Percentiles rank a stretch among this genome's conserved stretches.
These are phyloP conservation scores for Phyllotreta cruciferae DNA, from an alignment of 2,888 invertebrate species.

Conservation along the genomic window DNA sequence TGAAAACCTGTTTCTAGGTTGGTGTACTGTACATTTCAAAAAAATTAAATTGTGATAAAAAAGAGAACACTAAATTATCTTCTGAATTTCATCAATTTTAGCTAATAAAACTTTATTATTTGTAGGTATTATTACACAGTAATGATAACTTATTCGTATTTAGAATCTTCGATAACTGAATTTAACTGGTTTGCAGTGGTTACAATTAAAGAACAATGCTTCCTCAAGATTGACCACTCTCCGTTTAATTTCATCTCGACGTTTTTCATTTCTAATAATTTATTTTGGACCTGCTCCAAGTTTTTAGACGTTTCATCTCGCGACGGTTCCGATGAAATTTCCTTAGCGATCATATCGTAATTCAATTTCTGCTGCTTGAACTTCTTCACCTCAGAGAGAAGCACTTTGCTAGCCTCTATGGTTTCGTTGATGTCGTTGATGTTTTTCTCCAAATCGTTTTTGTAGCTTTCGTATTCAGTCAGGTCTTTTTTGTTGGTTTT, in stretches of 20 bases:
- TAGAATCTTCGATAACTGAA: constrained; percentile 2
- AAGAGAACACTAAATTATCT: not conserved
- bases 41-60: too few species aligned
- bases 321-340: constrained; percentile 89
- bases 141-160: not conserved
- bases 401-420: constrained; percentile 82
- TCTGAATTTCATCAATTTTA: not conserved
- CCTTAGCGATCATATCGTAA: constrained; percentile 89
- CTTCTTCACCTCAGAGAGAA: constrained; percentile 80
- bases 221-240: constrained; percentile 31
- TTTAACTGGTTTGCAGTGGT: constrained; percentile 31
- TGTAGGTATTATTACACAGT: not conserved
- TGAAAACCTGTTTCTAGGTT: too few species aligned
- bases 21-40: too few species aligned
- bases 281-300: constrained; percentile 25
- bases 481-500: constrained; percentile 84
- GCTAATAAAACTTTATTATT: constrained; percentile 3
- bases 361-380: constrained; percentile 89
- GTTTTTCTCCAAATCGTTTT: constrained; percentile 76
- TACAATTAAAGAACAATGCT: constrained; percentile 31
- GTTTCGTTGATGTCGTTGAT: constrained; percentile 81
- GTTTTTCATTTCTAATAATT: constrained; percentile 20
- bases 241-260: constrained; percentile 22
- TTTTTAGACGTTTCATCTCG: constrained; percentile 76
- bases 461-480: constrained; percentile 79